Evolutionary conservation across 2,888 invertebrate genomes (phyloP).

Genomic region (Chrysolina americana): DNA sequence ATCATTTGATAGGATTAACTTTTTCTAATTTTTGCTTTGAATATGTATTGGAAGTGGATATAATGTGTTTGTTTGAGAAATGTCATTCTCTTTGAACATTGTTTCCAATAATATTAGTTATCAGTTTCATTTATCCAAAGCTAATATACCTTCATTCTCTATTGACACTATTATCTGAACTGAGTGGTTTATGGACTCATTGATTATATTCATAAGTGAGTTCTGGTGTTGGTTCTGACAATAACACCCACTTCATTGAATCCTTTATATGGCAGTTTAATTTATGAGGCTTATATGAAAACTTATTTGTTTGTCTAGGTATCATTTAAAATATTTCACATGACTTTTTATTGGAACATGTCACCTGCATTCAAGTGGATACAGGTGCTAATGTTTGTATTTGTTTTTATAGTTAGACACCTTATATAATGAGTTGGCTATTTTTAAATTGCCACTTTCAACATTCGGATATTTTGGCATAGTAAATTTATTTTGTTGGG

Average conservation of each 20-base stretch:
- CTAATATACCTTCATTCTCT: not conserved
- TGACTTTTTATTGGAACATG: not conserved
- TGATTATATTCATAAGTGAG: not conserved
- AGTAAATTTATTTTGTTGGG: too few relatives aligned
- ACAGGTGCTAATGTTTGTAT: slow-evolving; percentile 9
- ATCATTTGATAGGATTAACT: too few relatives aligned
- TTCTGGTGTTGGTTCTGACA: not conserved
- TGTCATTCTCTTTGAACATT: not conserved
- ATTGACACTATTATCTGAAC: not conserved
- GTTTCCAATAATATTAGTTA: not conserved
- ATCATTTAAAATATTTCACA: not conserved
- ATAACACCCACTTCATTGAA: not conserved
- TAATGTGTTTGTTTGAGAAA: not conserved
- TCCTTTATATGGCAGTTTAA: not conserved
- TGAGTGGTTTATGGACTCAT: not conserved
- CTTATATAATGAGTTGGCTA: not conserved
- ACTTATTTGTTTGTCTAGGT: not conserved
- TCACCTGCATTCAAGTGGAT: not conserved
- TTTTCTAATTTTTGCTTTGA: too few relatives aligned
- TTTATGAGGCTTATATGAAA: not conserved
- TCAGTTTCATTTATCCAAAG: not conserved
- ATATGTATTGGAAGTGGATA: not conserved
- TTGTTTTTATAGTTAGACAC: slow-evolving; percentile 25
- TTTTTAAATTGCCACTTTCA: slow-evolving; percentile 2
- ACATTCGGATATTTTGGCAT: too few relatives aligned